phyloP scores from a whole-genome alignment of 2,888 invertebrate genomes.

The Allolobophora icterica region DNA sequence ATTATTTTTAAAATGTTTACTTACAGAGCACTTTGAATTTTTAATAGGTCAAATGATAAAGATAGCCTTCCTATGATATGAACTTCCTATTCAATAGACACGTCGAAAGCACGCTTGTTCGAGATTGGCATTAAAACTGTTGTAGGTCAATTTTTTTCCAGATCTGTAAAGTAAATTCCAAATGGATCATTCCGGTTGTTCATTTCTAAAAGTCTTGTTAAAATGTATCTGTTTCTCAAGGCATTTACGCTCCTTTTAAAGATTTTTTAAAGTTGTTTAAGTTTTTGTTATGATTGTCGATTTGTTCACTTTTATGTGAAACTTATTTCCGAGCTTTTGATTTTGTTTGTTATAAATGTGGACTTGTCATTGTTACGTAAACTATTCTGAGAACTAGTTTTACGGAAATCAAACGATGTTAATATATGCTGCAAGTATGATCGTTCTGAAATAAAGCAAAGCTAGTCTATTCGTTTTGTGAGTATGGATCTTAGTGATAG shows the following conservation, averaged over 20 bases:
- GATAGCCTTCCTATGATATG: background rate
- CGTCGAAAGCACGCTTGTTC: background rate
- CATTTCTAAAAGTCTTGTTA: background rate
- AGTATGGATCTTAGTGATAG: background rate
- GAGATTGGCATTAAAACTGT: background rate
- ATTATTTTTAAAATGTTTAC: background rate
- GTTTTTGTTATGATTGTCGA: background rate
- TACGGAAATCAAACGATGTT: background rate
- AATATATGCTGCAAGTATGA: background rate
- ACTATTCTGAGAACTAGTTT: no score
- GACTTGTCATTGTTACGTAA: no score
- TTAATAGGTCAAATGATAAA: background rate
- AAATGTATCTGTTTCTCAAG: background rate
- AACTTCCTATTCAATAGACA: background rate
- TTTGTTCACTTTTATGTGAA: background rate
- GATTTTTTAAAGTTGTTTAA: background rate
- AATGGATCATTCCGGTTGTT: background rate
- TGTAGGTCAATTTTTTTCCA: background rate
- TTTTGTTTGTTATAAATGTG: background rate
- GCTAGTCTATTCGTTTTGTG: background rate
- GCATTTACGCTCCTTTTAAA: background rate
- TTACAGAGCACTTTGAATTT: background rate
- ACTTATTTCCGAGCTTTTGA: background rate
- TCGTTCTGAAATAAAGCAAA: slow-evolving; percentile 1
- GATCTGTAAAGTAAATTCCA: background rate